Base-by-base conservation (phyloP, 2,888 invertebrate genomes). In the Drosophila neotestacea region DNA sequence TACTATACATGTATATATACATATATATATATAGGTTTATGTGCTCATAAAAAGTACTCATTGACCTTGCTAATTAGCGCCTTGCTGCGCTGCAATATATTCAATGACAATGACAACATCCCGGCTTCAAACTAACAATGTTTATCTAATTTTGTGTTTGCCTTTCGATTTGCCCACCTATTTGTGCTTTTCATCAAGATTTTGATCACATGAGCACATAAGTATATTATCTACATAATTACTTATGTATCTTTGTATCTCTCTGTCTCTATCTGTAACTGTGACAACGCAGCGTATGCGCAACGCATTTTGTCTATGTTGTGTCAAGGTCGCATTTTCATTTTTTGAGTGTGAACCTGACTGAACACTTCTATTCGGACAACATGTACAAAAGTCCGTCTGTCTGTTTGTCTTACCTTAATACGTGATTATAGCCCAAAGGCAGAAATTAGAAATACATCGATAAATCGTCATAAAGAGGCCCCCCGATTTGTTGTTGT, bases 211-310 rank as follows among this genome's bases (percentile, higher is more conserved):
- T 63, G 44, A 16, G 39, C 16, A 42, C 46, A 61, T 65, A 27
- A 11, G 16, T 41, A 30, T 16, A 11, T 16, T 41, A 30, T 34
- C 7, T 34, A 58, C 38, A 39, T 13, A 41, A 3, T 10, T 22
- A 6, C 13, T 6, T 16, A 42, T 16, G n/a, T 6, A 27, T 27
- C 28, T n/a, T 27, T 39, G 36, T 27, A 6, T 60, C 22, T 46
- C 38, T 36, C 4, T 46, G 42, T 36, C 4, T 61, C 7, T 38
- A 41, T 50, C 39, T n/a, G 5, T 32, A 11, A 3, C n/a, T 42
- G 22, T 36, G 55, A 11, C 42, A 60, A 66, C 65, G 50, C 58
- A 62, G 77, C 84, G 88, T 84, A 88, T 88, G 61, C 84, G 68
- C 70, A 88, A 88, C 64, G 58, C 48, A 75, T 56, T 32, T 65